Evolutionary conservation across 2,797 vertebrate species (phyloP).

Genomic region (Aotus griseimembra): DNA sequence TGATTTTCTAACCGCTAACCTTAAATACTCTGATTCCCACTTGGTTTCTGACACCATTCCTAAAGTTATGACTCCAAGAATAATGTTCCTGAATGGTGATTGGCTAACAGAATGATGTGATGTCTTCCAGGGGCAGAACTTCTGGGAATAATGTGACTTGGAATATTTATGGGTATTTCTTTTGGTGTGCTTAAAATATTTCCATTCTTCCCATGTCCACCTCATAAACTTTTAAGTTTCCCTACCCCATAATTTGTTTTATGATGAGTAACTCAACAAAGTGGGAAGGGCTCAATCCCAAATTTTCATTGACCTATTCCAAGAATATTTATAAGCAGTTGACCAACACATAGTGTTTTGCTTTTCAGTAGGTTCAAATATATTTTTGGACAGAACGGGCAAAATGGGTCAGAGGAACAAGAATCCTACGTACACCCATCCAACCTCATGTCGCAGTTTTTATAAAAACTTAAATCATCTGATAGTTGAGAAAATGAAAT

Average conservation of each 20-base stretch:
- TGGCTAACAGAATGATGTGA: slow-evolving; percentile 74
- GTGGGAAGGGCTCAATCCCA: slow-evolving; percentile 64
- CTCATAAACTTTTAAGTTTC: slow-evolving; percentile 79
- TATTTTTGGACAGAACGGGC: slow-evolving; percentile 54
- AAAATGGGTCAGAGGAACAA: slow-evolving; percentile 41
- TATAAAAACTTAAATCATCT: slow-evolving; percentile 44
- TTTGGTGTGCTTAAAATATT: slow-evolving; percentile 81
- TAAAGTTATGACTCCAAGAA: slow-evolving; percentile 82
- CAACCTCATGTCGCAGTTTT: slow-evolving; percentile 8
- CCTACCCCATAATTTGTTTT: slow-evolving; percentile 78
- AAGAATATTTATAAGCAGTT: slow-evolving; percentile 73
- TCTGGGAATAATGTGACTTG: slow-evolving; percentile 81
- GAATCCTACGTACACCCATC: neutral
- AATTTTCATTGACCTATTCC: slow-evolving; percentile 80
- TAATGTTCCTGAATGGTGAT: slow-evolving; percentile 77
- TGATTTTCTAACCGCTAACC: slow-evolving; percentile 78
- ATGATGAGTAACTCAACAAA: slow-evolving; percentile 78
- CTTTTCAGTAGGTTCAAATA: slow-evolving; percentile 69
- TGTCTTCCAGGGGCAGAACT: slow-evolving; percentile 79
- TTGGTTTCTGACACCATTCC: slow-evolving; percentile 78
- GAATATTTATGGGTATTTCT: slow-evolving; percentile 80
- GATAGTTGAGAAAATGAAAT: slow-evolving; percentile 52
- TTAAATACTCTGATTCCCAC: slow-evolving; percentile 80
- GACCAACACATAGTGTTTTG: slow-evolving; percentile 62
- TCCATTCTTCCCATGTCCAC: slow-evolving; percentile 75